These are phyloP conservation scores for Bombycilla garrulus DNA, from an alignment of 2,113 vertebrate species.

Conservation along the genomic window DNA sequence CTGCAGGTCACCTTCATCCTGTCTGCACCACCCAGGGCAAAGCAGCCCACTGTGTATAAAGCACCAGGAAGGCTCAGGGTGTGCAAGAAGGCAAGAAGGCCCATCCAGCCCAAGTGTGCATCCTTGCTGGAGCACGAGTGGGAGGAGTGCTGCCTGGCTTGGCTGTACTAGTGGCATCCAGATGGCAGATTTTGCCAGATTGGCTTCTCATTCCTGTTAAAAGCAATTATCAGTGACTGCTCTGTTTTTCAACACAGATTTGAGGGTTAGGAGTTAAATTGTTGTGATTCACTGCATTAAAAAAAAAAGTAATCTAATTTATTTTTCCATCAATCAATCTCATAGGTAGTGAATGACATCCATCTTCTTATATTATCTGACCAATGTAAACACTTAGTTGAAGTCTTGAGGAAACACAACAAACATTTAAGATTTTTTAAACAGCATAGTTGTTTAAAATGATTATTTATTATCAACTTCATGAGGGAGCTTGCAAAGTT, in stretches of 20 bases:
- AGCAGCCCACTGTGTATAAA: rapidly evolving
- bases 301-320: not conserved
- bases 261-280: not conserved
- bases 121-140: not conserved
- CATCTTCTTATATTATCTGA: not conserved
- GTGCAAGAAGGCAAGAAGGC: not conserved
- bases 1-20: not conserved
- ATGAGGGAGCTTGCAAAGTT: not conserved
- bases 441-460: not conserved
- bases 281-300: not conserved
- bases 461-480: not conserved
- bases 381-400: not conserved
- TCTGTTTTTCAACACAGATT: not conserved
- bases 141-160: not conserved
- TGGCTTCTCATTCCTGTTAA: not conserved
- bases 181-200: not conserved
- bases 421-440: not conserved
- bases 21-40: not conserved
- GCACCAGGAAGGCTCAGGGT: not conserved
- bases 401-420: not conserved
- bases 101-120: rapidly evolving
- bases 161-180: not conserved
- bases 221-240: not conserved
- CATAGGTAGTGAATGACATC: not conserved
- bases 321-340: not conserved